Conservation (phyloP, 2,113 vertebrate genomes). For the Coreoperca whiteheadi region DNA sequence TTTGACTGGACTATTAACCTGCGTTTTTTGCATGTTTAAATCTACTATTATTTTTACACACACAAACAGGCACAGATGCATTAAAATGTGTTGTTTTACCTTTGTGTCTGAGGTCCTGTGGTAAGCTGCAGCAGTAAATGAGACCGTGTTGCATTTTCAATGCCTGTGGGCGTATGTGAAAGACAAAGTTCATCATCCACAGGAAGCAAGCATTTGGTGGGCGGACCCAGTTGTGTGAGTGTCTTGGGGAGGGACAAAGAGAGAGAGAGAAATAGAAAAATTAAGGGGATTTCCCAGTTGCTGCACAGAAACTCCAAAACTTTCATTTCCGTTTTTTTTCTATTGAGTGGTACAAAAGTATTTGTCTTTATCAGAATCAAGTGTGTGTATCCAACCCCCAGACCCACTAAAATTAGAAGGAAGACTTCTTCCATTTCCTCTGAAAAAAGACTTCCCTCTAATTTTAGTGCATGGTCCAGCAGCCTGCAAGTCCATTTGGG, state of each 20-base stretch:
- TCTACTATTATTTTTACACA: not conserved
- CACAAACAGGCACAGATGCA: not conserved
- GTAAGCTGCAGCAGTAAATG: not conserved
- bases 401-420: no score
- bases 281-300: no score
- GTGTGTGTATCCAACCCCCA: not conserved
- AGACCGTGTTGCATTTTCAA: not conserved
- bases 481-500: not conserved
- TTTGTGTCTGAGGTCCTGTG: not conserved
- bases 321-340: not conserved
- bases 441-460: not conserved
- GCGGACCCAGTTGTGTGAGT: not conserved
- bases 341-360: not conserved
- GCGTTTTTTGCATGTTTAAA: no score
- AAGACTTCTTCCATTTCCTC: no score
- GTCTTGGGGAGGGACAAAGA: not conserved
- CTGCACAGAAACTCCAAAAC: not conserved
- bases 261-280: no score
- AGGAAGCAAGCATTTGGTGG: not conserved
- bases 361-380: not conserved
- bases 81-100: slow-evolving; percentile 2
- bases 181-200: not conserved
- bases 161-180: no score
- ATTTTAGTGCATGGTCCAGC: not conserved
- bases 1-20: not conserved